Evolutionary conservation across 2,797 vertebrate genomes (phyloP), one percentile per base, ranked within the genome.

Genomic region (Monodelphis domestica): DNA sequence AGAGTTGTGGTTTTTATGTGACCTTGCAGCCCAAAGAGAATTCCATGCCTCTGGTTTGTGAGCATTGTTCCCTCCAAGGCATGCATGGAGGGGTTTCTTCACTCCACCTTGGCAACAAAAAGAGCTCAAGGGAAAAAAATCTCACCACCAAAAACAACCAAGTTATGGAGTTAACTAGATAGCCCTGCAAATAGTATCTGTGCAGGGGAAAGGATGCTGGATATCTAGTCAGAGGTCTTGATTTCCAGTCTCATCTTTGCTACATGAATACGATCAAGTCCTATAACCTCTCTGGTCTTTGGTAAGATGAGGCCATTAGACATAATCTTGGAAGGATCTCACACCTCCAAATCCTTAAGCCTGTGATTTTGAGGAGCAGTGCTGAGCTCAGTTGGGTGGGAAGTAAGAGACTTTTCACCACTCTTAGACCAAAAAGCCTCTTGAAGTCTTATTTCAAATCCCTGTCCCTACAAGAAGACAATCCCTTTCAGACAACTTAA

Each of bases 41-140:
- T 33, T 52, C 45, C 54, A 93, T 87, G 96, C 63, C 30, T 90
- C 89, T 56, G 78, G 55, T 89, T 11, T 95, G 33, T 91, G 53
- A 89, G 91, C 91, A 87, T 90, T 95, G 29, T 95, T 95, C 88
- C 95, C 87, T 96, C 70, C 94, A n/a, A 91, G 55, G 90, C 88
- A 26, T 91, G 54, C 89, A 0, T 92, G 45, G 9, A 87, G 1
- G 21, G 84, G 0, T 91, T 93, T 91, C 90, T 90, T n/a, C n/a
- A n/a, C n/a, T n/a, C n/a, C n/a, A n/a, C 92, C 90, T 59, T 1
- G 10, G 4, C 57, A n/a, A 30, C 57, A n/a, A 30, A 63, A 63
- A 63, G 30, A 63, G 38, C 1, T 50, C 1, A 12, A 7, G 59
- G 57, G 57, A 14, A 5, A 10, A 24, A 3, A 45, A 1, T 38